These are phyloP conservation scores for Embiotoca jacksoni DNA, from an alignment of 2,113 vertebrate genomes.

Conservation along the genomic window DNA sequence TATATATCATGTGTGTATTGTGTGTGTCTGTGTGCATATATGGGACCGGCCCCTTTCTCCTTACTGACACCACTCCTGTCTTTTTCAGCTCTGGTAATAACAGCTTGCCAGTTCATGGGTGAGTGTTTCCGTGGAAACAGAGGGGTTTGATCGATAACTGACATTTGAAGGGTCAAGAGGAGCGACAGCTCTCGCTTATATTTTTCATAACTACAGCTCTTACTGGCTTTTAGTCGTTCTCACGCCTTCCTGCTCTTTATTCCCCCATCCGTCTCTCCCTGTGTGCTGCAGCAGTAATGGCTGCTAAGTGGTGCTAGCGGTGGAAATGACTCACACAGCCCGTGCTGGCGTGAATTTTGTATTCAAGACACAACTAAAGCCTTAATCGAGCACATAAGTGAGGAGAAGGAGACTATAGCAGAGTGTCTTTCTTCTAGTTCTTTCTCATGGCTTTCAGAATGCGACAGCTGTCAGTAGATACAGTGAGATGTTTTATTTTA, in stretches of 20 bases:
- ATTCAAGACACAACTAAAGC: conserved; percentile 6
- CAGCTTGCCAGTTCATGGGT: conserved; percentile 73
- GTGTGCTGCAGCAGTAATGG: conserved; percentile 36
- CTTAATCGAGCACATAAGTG: conserved; percentile 4
- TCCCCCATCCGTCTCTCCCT: conserved; percentile 5
- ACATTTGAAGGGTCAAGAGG: conserved; percentile 66
- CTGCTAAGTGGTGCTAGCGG: conserved; percentile 60
- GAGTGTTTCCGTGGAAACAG: conserved; percentile 78
- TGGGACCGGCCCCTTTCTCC: conserved; percentile 10
- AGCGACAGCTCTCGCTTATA: conserved; percentile 21
- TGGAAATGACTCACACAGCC: conserved; percentile 58
- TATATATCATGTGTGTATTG: not conserved
- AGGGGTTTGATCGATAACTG: conserved; percentile 65
- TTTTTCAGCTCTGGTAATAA: conserved; percentile 77
- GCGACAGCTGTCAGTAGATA: not conserved
- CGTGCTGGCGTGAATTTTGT: conserved; percentile 21
- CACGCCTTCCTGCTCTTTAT: conserved; percentile 14
- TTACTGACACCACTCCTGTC: conserved; percentile 54
- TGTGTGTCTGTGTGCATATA: conserved; percentile 4
- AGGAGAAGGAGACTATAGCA: not conserved
- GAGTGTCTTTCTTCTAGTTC: not conserved
- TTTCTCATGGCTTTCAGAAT: not conserved
- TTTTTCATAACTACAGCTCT: conserved; percentile 49
- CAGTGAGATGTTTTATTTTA: conserved; percentile 1
- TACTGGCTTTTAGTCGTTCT: conserved; percentile 45